These are phyloP conservation scores for Homarus gammarus DNA, from an alignment of 2,888 invertebrate species.

Conservation along the genomic window DNA sequence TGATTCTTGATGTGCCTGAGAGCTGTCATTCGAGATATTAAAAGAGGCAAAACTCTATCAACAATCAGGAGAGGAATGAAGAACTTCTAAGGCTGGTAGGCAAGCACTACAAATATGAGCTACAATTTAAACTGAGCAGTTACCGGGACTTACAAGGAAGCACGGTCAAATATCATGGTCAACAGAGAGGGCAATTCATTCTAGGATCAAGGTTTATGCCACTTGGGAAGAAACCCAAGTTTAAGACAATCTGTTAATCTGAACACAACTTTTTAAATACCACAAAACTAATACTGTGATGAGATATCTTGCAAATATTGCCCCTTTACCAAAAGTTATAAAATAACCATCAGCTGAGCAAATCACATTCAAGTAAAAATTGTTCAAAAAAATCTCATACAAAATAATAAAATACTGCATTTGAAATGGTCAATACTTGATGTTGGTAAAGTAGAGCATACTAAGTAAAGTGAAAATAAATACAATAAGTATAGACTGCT, in stretches of 20 bases:
- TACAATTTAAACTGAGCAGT: constrained; percentile 11
- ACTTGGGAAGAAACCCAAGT: constrained; percentile 2
- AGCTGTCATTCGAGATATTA: constrained; percentile 9
- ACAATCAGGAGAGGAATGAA: constrained; percentile 31
- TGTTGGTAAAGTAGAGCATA: not conserved
- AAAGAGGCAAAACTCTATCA: constrained; percentile 6
- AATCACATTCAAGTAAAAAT: constrained; percentile 16
- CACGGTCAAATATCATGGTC: not conserved
- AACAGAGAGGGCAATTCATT: not conserved
- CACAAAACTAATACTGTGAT: constrained; percentile 58
- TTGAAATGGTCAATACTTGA: constrained; percentile 34
- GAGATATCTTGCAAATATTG: constrained; percentile 33
- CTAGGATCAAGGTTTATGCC: not conserved
- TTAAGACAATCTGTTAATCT: constrained; percentile 11
- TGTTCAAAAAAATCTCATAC: not conserved
- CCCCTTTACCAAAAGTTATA: constrained; percentile 9
- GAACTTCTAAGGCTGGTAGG: not conserved
- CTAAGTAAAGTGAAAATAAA: constrained; percentile 39
- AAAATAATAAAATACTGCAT: constrained; percentile 56
- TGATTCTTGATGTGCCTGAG: constrained; percentile 47
- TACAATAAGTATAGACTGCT: constrained; percentile 44
- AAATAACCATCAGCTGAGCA: constrained; percentile 28
- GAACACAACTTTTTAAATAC: constrained; percentile 35
- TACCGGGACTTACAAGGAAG: constrained; percentile 5
- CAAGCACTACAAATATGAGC: not conserved